These are phyloP conservation scores for Taenaris catops DNA, from an alignment of 2,888 invertebrate genomes.

Conservation along the genomic window DNA sequence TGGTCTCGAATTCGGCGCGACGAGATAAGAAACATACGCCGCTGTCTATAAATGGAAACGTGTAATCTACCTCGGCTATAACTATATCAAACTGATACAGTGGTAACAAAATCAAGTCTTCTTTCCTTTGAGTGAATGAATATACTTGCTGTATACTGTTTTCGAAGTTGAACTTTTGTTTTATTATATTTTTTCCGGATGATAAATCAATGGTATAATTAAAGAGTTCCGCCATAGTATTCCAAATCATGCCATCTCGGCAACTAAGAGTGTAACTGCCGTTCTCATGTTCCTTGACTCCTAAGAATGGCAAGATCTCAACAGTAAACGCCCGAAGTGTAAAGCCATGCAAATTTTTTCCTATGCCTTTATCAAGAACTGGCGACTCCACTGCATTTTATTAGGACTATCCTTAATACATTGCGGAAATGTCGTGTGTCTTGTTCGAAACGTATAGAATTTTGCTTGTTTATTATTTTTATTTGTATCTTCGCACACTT, in stretches of 20 bases:
- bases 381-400: too few relatives aligned
- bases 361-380: constrained; percentile 47
- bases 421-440: too few relatives aligned
- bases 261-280: constrained; percentile 38
- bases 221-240: constrained; percentile 43
- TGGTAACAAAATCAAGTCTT: constrained; percentile 51
- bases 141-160: constrained; percentile 44
- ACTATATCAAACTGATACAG: constrained; percentile 58
- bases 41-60: constrained; percentile 51
- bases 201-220: constrained; percentile 56
- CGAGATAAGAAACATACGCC: constrained; percentile 58
- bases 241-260: constrained; percentile 63
- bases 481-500: too few relatives aligned
- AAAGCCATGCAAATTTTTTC: constrained; percentile 49
- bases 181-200: constrained; percentile 33
- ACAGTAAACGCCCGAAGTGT: constrained; percentile 36
- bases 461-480: too few relatives aligned
- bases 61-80: constrained; percentile 50
- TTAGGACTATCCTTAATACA: too few relatives aligned
- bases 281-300: constrained; percentile 34
- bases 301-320: constrained; percentile 46
- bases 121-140: constrained; percentile 47
- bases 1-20: constrained; percentile 54
- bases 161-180: constrained; percentile 47
- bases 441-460: too few relatives aligned